phyloP scores from a whole-genome alignment of 1,140 invertebrate genomes.

The Oncopeltus fasciatus region DNA sequence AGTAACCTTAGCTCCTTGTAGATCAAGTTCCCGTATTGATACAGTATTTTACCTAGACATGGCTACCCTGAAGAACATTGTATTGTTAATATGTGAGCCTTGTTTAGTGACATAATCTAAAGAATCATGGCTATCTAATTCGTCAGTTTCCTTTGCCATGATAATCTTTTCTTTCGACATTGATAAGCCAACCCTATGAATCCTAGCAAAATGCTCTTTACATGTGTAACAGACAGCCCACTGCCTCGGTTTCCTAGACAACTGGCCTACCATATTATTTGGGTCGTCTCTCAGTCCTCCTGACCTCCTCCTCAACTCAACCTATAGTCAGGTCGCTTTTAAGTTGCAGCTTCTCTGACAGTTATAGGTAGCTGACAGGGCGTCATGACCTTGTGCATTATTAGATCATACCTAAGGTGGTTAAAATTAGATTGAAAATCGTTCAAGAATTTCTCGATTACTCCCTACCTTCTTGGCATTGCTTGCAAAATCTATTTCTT shows the following conservation, averaged over 20 bases:
- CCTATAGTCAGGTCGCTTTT: not conserved
- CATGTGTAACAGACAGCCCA: not conserved
- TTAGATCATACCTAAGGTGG: not conserved
- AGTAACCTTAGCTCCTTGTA: not conserved
- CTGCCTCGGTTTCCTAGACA: not conserved
- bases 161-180: not conserved
- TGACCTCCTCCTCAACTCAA: not conserved
- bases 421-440: not conserved
- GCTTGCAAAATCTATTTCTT: not conserved
- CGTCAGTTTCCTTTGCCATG: not conserved
- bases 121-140: not conserved
- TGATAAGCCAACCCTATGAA: not conserved
- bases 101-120: not conserved
- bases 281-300: not conserved
- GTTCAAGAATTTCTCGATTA: not conserved
- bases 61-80: not conserved
- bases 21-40: not conserved
- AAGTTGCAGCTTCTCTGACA: not conserved
- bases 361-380: not conserved
- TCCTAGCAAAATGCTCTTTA: not conserved
- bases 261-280: not conserved
- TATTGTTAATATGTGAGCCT: not conserved
- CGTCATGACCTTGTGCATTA: not conserved
- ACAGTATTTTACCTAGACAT: not conserved
- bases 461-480: too few species aligned